A percentile compares a stretch with the other conserved stretches of the same genome.
These are phyloP conservation scores for Hycleus cichorii DNA, from an alignment of 1,140 invertebrate species.

Conservation along the genomic window DNA sequence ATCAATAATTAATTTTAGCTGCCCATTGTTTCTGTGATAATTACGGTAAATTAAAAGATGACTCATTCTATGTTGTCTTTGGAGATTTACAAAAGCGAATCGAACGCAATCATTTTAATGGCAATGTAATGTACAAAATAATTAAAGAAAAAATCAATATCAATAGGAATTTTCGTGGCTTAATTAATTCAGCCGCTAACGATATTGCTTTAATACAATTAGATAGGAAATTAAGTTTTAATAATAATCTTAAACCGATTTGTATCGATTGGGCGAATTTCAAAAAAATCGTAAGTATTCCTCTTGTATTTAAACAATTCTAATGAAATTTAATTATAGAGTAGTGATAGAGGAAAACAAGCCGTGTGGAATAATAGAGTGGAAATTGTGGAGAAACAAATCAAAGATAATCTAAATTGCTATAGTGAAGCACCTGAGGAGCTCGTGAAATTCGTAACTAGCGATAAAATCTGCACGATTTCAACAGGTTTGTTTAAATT, in stretches of 20 bases:
- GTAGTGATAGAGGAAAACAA: background rate
- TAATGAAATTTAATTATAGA: background rate
- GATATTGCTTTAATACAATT: conserved; percentile 1
- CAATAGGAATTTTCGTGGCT: background rate
- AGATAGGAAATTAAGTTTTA: background rate
- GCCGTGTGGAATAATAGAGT: background rate
- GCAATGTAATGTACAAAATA: no score
- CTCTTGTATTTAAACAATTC: background rate
- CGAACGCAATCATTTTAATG: background rate
- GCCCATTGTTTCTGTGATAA: conserved; percentile 8
- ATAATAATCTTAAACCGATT: background rate
- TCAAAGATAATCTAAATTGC: background rate
- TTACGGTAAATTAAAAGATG: background rate
- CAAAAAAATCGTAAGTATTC: background rate
- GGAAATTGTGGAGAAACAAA: background rate
- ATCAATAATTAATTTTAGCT: background rate
- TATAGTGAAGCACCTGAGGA: background rate
- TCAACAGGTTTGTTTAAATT: background rate
- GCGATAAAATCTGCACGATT: conserved; percentile 3
- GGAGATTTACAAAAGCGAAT: background rate
- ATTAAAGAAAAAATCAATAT: conserved; percentile 1
- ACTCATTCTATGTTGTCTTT: background rate
- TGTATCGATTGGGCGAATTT: background rate
- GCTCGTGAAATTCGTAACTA: background rate
- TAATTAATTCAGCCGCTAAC: background rate